Conservation (phyloP, 2,888 invertebrate genomes). For the Schizotus pectinicornis region DNA sequence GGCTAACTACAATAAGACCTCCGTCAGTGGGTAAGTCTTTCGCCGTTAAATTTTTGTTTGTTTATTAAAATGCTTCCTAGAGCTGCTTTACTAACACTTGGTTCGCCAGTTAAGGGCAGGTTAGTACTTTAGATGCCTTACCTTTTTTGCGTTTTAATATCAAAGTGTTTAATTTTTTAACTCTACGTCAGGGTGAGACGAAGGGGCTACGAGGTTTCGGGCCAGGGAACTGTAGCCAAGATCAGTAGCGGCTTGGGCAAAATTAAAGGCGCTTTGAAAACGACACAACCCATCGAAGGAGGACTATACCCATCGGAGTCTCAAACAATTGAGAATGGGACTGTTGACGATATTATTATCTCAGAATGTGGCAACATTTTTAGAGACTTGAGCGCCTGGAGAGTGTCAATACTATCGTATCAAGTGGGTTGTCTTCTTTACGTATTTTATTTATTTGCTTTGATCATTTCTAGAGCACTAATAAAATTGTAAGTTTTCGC, state of each 20-base stretch:
- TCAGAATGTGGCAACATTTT: conserved; percentile 58
- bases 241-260: conserved; percentile 66
- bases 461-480: conserved; percentile 34
- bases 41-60: neutral
- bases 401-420: conserved; percentile 65
- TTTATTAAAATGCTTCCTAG: conserved; percentile 21
- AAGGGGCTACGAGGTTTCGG: conserved; percentile 46
- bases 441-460: conserved; percentile 7
- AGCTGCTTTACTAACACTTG: conserved; percentile 37
- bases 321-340: conserved; percentile 47
- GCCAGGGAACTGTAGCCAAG: conserved; percentile 57
- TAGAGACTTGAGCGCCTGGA: conserved; percentile 71
- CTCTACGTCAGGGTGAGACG: conserved; percentile 38
- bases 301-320: conserved; percentile 50
- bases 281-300: conserved; percentile 62
- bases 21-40: conserved; percentile 63
- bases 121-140: conserved; percentile 33
- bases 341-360: conserved; percentile 51
- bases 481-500: conserved; percentile 50
- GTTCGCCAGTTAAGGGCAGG: conserved; percentile 50
- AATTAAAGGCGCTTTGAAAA: conserved; percentile 67
- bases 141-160: neutral
- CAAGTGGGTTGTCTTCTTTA: conserved; percentile 43
- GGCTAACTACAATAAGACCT: conserved; percentile 63
- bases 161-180: conserved; percentile 7